Conservation (phyloP, 2,797 vertebrate genomes). For the Tragopan temminckii region DNA sequence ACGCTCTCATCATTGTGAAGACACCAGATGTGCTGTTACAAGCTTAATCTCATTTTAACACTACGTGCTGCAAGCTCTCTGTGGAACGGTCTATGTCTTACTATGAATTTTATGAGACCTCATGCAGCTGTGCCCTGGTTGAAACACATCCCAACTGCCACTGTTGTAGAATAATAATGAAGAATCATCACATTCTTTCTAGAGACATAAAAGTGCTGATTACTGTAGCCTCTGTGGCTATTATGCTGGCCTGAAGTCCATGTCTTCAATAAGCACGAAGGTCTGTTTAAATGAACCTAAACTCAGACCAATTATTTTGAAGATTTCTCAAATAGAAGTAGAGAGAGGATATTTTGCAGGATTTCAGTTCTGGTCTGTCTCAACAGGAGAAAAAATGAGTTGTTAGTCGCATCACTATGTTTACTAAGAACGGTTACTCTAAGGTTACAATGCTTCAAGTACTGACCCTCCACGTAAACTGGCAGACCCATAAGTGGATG, state of each 20-base stretch:
- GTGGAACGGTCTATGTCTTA: neutral
- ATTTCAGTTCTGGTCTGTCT: neutral
- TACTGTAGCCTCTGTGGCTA: neutral
- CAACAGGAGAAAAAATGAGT: neutral
- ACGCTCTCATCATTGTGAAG: rapidly evolving
- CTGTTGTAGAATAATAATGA: neutral
- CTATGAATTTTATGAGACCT: neutral
- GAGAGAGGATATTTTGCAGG: neutral
- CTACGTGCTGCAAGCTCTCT: rapidly evolving
- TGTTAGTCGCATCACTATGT: neutral
- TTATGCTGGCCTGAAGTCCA: neutral
- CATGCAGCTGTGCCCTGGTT: neutral
- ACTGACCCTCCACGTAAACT: neutral
- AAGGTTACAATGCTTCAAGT: neutral
- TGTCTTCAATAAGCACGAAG: neutral
- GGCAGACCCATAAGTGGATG: neutral
- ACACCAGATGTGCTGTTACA: neutral
- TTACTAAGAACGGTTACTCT: neutral
- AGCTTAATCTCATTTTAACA: neutral
- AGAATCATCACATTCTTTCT: neutral
- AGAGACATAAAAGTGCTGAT: neutral
- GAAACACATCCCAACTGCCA: neutral
- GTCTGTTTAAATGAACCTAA: neutral
- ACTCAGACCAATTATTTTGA: neutral
- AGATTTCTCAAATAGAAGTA: neutral